These are phyloP conservation scores for Choreutis nemorana DNA, from an alignment of 2,888 invertebrate genomes.

Conservation along the genomic window DNA sequence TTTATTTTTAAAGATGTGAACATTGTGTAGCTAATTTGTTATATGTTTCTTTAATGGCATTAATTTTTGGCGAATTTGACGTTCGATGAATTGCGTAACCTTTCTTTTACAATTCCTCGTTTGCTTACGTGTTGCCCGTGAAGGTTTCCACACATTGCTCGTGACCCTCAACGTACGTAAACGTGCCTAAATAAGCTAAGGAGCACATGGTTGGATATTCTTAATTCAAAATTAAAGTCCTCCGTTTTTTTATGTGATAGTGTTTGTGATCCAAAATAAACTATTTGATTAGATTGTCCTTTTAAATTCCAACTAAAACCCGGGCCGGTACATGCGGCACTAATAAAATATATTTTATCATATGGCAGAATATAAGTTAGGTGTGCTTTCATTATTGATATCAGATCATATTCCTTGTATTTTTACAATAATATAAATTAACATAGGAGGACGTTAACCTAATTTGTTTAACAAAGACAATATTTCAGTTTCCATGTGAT, in stretches of 20 bases:
- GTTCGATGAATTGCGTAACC: constrained; percentile 58
- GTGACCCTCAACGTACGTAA: constrained; percentile 50
- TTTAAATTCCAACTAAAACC: too few species aligned
- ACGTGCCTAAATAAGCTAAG: too few species aligned
- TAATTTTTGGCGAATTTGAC: constrained; percentile 22
- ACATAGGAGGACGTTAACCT: constrained; percentile 33
- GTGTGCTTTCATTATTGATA: constrained; percentile 1
- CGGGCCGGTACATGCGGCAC: too few species aligned
- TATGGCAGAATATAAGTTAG: constrained; percentile 5
- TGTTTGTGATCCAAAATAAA: too few species aligned
- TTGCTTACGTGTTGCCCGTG: constrained; percentile 63
- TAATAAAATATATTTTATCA: constrained; percentile 2
- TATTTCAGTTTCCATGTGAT: constrained; percentile 10
- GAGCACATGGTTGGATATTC: too few species aligned
- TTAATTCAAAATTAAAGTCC: too few species aligned
- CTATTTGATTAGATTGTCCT: too few species aligned
- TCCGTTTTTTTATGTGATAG: too few species aligned
- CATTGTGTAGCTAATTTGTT: not conserved
- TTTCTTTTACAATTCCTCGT: constrained; percentile 53
- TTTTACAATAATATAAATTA: constrained; percentile 18
- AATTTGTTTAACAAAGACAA: constrained; percentile 11
- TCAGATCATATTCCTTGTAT: not conserved
- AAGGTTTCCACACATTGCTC: constrained; percentile 54
- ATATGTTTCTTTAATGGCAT: constrained; percentile 8
- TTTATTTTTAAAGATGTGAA: constrained; percentile 15